phyloP scores from a whole-genome alignment of 2,888 invertebrate genomes.

The Notodonta dromedarius region DNA sequence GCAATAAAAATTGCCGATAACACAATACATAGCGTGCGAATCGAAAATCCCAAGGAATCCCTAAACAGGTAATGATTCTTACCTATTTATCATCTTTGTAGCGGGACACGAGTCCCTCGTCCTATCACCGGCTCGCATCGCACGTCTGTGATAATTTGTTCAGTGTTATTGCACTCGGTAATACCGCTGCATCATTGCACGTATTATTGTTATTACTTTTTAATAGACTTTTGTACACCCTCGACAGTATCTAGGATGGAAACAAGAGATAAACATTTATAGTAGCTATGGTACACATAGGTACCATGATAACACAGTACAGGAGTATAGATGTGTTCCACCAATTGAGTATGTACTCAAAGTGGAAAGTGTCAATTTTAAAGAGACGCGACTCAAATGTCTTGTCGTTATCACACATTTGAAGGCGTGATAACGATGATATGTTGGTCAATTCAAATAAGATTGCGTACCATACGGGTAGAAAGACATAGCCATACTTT shows the following conservation, averaged over 20 bases:
- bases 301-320: no score
- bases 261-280: background rate
- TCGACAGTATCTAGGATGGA: background rate
- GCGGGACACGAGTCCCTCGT: background rate
- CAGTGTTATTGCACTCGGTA: background rate
- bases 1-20: no score
- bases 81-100: constrained; percentile 5
- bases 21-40: background rate
- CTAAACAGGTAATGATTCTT: constrained; percentile 1
- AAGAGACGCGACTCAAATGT: no score
- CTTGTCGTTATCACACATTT: no score
- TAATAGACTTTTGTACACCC: background rate
- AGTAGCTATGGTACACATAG: no score
- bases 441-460: no score
- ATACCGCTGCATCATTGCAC: background rate
- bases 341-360: no score
- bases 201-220: background rate
- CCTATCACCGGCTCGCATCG: background rate
- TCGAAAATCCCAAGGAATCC: background rate
- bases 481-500: no score
- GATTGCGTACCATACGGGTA: no score
- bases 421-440: no score
- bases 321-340: no score
- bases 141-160: background rate
- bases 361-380: no score